phyloP scores from a whole-genome alignment of 1,140 invertebrate species.

The Drosophila dunni region DNA sequence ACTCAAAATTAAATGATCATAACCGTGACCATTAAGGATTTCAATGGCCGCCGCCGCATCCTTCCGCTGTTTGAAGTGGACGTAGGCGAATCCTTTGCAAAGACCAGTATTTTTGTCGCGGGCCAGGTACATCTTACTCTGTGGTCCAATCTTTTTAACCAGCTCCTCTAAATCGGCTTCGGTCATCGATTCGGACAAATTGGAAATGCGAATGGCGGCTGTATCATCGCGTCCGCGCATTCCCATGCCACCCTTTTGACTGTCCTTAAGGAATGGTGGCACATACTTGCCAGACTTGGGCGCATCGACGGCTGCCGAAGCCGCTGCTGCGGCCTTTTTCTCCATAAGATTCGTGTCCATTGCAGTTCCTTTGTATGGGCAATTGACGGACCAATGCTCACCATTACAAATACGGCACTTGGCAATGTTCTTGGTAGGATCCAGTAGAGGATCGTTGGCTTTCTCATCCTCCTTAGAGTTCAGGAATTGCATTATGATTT shows the following conservation, averaged over 20 bases:
- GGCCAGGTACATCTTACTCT: constrained; percentile 94
- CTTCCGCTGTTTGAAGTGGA: constrained; percentile 95
- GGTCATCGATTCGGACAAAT: constrained; percentile 97
- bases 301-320: constrained; percentile 78
- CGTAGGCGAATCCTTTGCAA: constrained; percentile 98
- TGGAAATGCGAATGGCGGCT: constrained; percentile 97
- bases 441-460: constrained; percentile 90
- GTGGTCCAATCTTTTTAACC: constrained; percentile 88
- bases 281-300: constrained; percentile 90
- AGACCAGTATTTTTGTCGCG: constrained; percentile 93
- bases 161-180: constrained; percentile 98
- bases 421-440: constrained; percentile 88
- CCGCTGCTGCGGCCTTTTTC: constrained; percentile 76
- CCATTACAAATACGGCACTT: constrained; percentile 97
- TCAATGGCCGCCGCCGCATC: constrained; percentile 97
- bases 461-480: constrained; percentile 94
- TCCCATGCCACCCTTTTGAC: constrained; percentile 89
- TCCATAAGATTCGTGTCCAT: constrained; percentile 87
- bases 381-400: constrained; percentile 98
- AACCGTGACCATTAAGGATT: constrained; percentile 96
- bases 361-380: constrained; percentile 97
- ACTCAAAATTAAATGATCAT: constrained; percentile 98
- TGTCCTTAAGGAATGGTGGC: constrained; percentile 94
- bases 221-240: constrained; percentile 91
- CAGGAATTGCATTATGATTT: constrained; percentile 97